Percentiles rank a stretch among this genome's conserved stretches.
Conservation (phyloP, 2,888 invertebrate genomes). For the Drosophila mulleri region DNA sequence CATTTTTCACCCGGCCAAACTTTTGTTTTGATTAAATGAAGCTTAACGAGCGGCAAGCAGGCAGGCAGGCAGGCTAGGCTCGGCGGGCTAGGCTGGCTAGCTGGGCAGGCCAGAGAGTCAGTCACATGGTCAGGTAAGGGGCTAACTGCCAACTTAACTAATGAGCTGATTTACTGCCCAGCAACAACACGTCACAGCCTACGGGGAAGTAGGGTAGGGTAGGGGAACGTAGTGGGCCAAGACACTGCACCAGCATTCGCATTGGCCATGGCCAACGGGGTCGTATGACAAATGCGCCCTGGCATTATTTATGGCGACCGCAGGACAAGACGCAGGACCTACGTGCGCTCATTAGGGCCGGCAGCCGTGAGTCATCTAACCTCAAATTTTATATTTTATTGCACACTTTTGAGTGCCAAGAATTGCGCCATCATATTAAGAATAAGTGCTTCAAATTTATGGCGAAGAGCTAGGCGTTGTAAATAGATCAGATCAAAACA, state of each 20-base stretch:
- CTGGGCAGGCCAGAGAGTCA: not conserved
- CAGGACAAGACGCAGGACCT: conserved; percentile 74
- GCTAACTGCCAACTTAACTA: conserved; percentile 71
- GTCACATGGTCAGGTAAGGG: conserved; percentile 27
- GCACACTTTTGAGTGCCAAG: conserved; percentile 15
- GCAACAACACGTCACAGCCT: conserved; percentile 54
- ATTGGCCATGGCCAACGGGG: conserved; percentile 25
- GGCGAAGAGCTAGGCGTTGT: no score
- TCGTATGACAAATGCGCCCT: conserved; percentile 81
- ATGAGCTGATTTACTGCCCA: conserved; percentile 83
- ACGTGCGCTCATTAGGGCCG: conserved; percentile 75
- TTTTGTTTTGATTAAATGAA: conserved; percentile 83
- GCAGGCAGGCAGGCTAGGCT: conserved; percentile 19
- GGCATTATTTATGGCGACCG: conserved; percentile 82
- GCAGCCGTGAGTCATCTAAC: conserved; percentile 17
- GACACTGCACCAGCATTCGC: conserved; percentile 30
- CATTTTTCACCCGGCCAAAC: conserved; percentile 77
- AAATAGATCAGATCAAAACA: no score
- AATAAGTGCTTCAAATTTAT: no score
- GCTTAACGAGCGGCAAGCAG: conserved; percentile 71
- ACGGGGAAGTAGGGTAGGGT: conserved; percentile 9
- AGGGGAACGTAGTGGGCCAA: conserved; percentile 5
- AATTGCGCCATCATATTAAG: no score
- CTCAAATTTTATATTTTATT: conserved; percentile 44
- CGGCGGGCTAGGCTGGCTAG: conserved; percentile 2